phyloP scores from a whole-genome alignment of 2,888 invertebrate species.

The Orchesella flavescens region DNA sequence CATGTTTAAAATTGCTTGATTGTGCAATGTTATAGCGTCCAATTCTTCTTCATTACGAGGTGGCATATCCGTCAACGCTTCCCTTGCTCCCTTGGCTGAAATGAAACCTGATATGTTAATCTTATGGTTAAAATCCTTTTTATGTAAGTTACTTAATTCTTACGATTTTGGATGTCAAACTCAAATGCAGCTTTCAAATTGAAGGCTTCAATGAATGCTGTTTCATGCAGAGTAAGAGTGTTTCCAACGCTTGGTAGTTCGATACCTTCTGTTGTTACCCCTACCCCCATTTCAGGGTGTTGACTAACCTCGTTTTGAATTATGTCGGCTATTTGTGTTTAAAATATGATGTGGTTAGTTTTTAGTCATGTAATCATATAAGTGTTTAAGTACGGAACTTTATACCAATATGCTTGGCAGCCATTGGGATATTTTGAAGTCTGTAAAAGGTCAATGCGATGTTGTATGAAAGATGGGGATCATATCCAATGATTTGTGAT shows the following conservation, averaged over 20 bases:
- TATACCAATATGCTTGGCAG: constrained; percentile 90
- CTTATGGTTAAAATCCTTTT: background rate
- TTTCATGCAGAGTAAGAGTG: constrained; percentile 92
- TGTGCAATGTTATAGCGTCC: constrained; percentile 97
- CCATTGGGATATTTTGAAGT: constrained; percentile 93
- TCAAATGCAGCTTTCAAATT: constrained; percentile 99
- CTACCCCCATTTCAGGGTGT: constrained; percentile 97
- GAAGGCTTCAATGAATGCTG: constrained; percentile 97
- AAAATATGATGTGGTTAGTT: background rate
- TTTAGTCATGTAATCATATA: background rate
- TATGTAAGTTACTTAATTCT: constrained; percentile 67
- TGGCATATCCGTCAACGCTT: constrained; percentile 91
- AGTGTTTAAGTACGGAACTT: no score
- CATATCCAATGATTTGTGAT: constrained; percentile 90
- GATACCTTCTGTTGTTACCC: constrained; percentile 95
- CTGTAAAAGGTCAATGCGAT: constrained; percentile 95
- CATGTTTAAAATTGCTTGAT: constrained; percentile 94
- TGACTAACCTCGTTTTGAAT: constrained; percentile 96
- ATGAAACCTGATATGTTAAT: background rate
- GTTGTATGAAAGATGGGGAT: constrained; percentile 94
- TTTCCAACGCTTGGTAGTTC: constrained; percentile 97
- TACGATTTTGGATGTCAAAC: constrained; percentile 90
- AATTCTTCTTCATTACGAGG: constrained; percentile 96
- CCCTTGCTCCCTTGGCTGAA: constrained; percentile 86
- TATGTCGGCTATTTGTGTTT: constrained; percentile 87